A percentile compares a stretch with the other conserved stretches of the same genome.
Evolutionary conservation across 2,888 invertebrate genomes (phyloP).

Genomic region (Silvanus unidentatus): DNA sequence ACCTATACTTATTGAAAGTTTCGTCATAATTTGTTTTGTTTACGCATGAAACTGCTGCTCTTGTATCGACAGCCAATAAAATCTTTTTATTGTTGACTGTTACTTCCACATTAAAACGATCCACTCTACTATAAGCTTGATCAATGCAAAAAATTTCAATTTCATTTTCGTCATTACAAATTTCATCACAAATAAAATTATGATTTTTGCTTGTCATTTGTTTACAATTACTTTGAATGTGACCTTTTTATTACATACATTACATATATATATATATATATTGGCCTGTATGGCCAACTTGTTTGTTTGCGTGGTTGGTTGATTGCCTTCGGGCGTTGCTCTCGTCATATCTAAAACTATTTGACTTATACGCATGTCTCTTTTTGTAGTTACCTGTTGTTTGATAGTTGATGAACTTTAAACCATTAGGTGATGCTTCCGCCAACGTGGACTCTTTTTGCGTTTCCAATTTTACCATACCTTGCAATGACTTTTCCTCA

Average conservation of each 20-base stretch:
- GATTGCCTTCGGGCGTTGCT: background rate
- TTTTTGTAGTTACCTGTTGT: background rate
- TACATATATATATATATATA: too few species aligned
- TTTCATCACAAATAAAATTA: conserved; percentile 1
- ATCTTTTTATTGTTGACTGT: background rate
- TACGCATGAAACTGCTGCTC: background rate
- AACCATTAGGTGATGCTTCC: background rate
- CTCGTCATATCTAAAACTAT: background rate
- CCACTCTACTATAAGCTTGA: background rate
- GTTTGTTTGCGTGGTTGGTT: too few species aligned
- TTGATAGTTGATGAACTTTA: background rate
- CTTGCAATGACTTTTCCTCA: background rate
- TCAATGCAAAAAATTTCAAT: background rate
- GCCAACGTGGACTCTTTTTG: background rate
- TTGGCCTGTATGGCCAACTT: too few species aligned
- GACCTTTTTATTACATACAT: background rate
- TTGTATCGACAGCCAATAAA: background rate
- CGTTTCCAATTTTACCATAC: background rate
- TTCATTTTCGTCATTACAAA: background rate
- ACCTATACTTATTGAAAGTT: background rate
- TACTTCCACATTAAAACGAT: background rate
- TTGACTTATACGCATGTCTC: background rate
- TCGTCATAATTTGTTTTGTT: background rate
- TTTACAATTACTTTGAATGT: background rate
- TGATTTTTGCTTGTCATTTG: background rate